Evolutionary conservation across 1,140 invertebrate species (phyloP).

Genomic region (Dendroctonus valens): DNA sequence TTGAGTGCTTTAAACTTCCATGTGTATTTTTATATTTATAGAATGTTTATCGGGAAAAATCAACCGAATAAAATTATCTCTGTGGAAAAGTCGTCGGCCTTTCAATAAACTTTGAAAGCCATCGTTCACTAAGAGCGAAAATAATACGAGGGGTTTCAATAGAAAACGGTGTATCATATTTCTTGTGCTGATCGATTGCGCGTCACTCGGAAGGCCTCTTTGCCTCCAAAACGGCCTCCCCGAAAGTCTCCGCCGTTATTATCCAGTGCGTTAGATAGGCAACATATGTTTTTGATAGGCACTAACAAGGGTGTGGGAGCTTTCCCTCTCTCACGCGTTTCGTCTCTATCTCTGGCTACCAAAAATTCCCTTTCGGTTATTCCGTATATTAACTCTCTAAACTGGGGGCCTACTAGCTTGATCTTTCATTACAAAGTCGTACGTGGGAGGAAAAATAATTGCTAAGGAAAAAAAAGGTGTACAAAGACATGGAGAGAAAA

Average conservation of each 20-base stretch:
- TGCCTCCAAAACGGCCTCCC: conserved; percentile 39
- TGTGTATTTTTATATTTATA: too few species aligned
- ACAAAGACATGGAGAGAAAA: too few species aligned
- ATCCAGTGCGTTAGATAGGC: conserved; percentile 47
- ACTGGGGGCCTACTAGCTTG: too few species aligned
- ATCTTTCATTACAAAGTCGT: too few species aligned
- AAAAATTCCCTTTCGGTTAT: conserved; percentile 23
- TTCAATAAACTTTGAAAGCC: too few species aligned
- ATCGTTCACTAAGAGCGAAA: too few species aligned
- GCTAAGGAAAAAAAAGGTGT: too few species aligned
- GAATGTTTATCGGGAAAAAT: too few species aligned
- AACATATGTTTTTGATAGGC: conserved; percentile 48
- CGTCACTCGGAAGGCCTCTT: conserved; percentile 29
- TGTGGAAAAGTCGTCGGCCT: too few species aligned
- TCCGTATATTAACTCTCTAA: conserved; percentile 14
- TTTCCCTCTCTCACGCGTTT: conserved; percentile 13
- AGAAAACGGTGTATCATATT: conserved; percentile 16
- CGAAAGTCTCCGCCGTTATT: conserved; percentile 40
- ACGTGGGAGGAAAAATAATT: too few species aligned
- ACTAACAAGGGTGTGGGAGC: conserved; percentile 40
- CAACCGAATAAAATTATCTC: too few species aligned
- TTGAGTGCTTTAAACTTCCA: too few species aligned
- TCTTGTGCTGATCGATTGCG: conserved; percentile 39
- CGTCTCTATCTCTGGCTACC: conserved; percentile 15
- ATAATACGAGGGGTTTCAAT: conserved; percentile 4